Percentiles rank a stretch among this genome's conserved stretches.
Conservation (phyloP, 2,113 vertebrate genomes). For the Pseudorectes ferrugineus region DNA sequence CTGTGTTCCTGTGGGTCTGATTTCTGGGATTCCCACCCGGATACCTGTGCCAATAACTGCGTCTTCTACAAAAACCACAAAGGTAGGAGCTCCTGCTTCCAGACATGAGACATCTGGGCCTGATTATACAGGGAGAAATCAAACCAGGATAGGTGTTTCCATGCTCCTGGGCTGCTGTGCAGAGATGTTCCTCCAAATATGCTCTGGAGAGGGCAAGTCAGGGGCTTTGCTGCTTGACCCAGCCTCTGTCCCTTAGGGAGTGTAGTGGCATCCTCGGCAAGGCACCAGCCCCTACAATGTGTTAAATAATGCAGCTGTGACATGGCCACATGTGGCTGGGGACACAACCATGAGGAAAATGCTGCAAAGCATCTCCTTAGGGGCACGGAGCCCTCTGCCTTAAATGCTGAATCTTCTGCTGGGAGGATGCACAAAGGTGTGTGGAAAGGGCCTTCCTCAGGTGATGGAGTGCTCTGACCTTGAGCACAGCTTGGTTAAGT, state of each 20-base stretch:
- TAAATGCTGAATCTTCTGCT: not conserved
- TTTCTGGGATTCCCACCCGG: conserved; percentile 92
- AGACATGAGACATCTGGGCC: not conserved
- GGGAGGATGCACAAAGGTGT: not conserved
- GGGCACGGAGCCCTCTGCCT: not conserved
- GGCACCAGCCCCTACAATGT: not conserved
- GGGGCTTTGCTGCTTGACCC: not conserved
- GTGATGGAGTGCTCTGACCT: not conserved
- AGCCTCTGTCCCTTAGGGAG: not conserved
- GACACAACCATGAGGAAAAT: not conserved
- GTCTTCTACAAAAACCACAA: conserved; percentile 89
- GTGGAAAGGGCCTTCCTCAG: not conserved
- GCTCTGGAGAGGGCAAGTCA: not conserved
- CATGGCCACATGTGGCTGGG: fast-evolving
- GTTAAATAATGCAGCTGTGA: not conserved
- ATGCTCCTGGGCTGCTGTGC: not conserved
- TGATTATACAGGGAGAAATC: not conserved
- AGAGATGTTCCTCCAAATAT: not conserved
- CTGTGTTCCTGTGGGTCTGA: conserved; percentile 86
- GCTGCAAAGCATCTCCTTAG: not conserved
- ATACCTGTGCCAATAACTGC: conserved; percentile 94
- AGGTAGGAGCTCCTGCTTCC: conserved; percentile 66
- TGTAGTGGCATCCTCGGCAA: not conserved
- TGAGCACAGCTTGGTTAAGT: not conserved
- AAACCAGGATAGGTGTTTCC: not conserved